These are phyloP conservation scores for Zalophus californianus DNA, from an alignment of 2,797 vertebrate genomes.

Conservation along the genomic window DNA sequence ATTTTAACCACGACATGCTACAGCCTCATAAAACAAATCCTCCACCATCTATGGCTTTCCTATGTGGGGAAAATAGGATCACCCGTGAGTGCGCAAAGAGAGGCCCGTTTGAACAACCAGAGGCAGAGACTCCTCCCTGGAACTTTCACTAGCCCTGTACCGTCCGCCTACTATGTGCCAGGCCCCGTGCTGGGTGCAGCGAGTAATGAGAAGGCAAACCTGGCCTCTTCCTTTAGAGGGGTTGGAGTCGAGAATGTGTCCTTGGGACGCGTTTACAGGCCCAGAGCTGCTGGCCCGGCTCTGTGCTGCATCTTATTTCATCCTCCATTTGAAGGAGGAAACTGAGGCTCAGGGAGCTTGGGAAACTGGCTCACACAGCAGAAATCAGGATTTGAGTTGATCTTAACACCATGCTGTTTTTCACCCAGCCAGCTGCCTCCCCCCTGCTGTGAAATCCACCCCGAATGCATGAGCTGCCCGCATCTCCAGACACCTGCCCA, in stretches of 20 bases:
- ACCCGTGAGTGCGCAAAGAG: not conserved
- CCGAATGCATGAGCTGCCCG: accelerated
- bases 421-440: not conserved
- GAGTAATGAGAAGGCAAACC: not conserved
- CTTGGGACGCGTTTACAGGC: not conserved
- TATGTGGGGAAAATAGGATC: not conserved
- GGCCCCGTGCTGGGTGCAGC: too few species aligned
- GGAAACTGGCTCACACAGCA: not conserved
- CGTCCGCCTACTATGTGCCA: not conserved
- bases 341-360: not conserved
- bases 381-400: not conserved
- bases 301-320: not conserved
- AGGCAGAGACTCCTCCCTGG: not conserved
- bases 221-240: not conserved
- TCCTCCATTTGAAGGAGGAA: not conserved
- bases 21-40: not conserved
- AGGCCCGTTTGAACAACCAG: not conserved
- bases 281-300: not conserved
- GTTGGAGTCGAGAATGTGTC: not conserved
- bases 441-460: not conserved
- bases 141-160: not conserved
- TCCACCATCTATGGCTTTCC: not conserved
- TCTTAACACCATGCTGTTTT: not conserved
- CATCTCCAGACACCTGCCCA: not conserved
- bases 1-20: too few species aligned